Evolutionary conservation across 37 sponge, comb jelly and placozoan species (phyloP).

Genomic region (Bolinopsis microptera): DNA sequence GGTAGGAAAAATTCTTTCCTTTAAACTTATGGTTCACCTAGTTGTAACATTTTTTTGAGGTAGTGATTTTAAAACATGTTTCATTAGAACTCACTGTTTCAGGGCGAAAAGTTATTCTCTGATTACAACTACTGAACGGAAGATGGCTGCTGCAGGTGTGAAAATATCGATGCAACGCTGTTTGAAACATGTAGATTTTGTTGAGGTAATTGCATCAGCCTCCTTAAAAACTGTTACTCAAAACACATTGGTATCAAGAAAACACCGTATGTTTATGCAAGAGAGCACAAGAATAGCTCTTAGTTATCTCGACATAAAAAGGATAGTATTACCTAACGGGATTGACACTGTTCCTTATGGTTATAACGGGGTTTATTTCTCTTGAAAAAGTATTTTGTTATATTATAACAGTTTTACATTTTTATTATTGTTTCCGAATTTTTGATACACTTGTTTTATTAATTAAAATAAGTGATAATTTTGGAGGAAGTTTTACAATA

Average conservation of each 20-base stretch:
- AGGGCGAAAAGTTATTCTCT: background rate
- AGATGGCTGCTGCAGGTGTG: constrained; percentile 13
- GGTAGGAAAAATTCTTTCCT: no score
- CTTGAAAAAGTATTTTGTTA: background rate
- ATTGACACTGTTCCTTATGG: constrained; percentile 14
- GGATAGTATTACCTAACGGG: background rate
- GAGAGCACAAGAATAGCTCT: background rate
- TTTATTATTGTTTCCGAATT: background rate
- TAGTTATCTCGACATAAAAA: constrained; percentile 23
- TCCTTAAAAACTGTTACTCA: background rate
- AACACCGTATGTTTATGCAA: background rate
- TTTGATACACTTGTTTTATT: background rate
- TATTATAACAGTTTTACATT: background rate
- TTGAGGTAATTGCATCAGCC: background rate
- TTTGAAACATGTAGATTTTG: background rate
- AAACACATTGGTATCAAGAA: background rate
- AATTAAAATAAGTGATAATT: background rate
- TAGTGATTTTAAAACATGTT: no score
- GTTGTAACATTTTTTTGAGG: no score
- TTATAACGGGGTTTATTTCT: background rate
- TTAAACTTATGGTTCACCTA: no score
- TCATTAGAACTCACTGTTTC: background rate
- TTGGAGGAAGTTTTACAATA: background rate
- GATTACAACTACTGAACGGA: background rate
- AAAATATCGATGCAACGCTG: background rate